phyloP scores from a whole-genome alignment of 2,888 invertebrate genomes.

The Dichetophora obliterata region DNA sequence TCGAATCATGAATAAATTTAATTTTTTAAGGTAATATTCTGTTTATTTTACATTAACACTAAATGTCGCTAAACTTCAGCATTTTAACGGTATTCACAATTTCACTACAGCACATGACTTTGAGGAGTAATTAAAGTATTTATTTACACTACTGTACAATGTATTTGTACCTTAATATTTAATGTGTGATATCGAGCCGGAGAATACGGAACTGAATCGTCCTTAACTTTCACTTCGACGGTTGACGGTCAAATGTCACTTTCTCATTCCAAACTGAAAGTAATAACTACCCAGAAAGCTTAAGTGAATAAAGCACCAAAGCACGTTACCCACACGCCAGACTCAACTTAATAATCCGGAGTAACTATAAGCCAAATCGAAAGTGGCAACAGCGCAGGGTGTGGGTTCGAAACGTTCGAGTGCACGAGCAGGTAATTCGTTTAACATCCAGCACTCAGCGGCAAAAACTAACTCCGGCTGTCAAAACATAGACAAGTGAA shows the following conservation, averaged over 20 bases:
- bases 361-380: constrained; percentile 6
- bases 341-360: neutral
- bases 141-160: neutral
- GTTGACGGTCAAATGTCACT: constrained; percentile 20
- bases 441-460: constrained; percentile 12
- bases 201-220: neutral
- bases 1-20: too few species aligned
- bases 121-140: constrained; percentile 2
- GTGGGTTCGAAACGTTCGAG: neutral
- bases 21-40: too few species aligned
- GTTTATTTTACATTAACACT: too few species aligned
- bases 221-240: constrained; percentile 26
- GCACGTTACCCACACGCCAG: constrained; percentile 14
- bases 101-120: constrained; percentile 2
- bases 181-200: too few species aligned
- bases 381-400: neutral
- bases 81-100: neutral
- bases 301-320: neutral
- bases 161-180: too few species aligned
- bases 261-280: neutral
- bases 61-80: too few species aligned
- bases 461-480: neutral
- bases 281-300: neutral
- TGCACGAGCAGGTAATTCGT: neutral
- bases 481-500: constrained; percentile 1